Evolutionary conservation across 2,888 invertebrate genomes (phyloP), one percentile per base, ranked within the genome.

Genomic region (Horisme vitalbata): DNA sequence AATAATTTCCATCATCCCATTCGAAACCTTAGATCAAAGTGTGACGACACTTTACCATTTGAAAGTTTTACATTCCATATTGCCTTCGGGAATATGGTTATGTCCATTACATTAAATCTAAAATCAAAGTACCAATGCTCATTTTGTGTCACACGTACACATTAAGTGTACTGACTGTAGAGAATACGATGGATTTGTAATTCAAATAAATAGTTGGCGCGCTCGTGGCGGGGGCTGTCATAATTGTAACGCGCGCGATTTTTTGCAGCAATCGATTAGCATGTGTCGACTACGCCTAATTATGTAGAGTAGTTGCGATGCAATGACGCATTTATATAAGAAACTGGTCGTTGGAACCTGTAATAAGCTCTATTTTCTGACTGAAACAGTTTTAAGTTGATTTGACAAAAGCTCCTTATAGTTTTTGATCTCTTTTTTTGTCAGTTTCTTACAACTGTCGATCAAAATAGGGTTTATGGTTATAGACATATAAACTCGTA

Each of bases 141-240:
- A 46, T 27, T 31, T 41, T 21, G 9, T 10, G 4, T 9, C 24
- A 13, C 10, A n/a, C 34, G 2, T 4, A 10, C 3, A 24, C 9
- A 8, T 10, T 15, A 13, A 44, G 36, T 37, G 31, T 21, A 26
- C 4, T 21, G 15, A 9, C 9, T 75, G 69, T 72, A 76, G 77
- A 71, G 73, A 14, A 24, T 32, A 44, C 44, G 14, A 83, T 76
- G 79, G 77, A 86, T 86, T 87, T 86, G 87, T 83, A 83, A 86
- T 89, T 87, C 85, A 85, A 86, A 87, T 86, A 86, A 81, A 84
- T 83, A 78, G 72, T 72, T 68, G 53, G 70, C 75, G 73, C 79
- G 76, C 75, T 75, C 74, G 68, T 57, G 70, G 61, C 44, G 26
- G 46, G 58, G 15, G 65, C 74, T 75, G 78, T 80, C 76, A 76